Base-by-base conservation (phyloP, 2,113 vertebrate species). In the Dascyllus trimaculatus region DNA sequence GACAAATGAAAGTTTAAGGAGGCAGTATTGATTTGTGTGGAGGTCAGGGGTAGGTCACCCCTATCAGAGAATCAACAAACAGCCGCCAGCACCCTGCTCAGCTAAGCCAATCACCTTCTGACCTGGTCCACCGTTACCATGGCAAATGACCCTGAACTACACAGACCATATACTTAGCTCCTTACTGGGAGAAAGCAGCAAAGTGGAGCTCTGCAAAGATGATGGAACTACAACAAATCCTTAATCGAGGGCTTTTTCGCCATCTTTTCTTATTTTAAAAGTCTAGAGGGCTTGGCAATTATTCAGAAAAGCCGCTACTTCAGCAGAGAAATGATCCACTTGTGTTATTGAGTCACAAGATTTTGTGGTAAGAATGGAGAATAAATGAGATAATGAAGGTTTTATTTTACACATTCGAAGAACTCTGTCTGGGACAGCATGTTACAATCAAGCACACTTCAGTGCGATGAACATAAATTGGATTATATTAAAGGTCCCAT, bases 1-100 rank as follows among this genome's bases (percentile, higher is more conserved):
- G 88, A 91, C 92, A 92, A 93, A 92, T 92, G 84, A 90, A 93
- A 91, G 91, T 91, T 93, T 92, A 92, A 91, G 91, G 81, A 92
- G 91, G 79, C 71, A 79, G 81, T 90, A 93, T 93, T 91, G 92
- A 93, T 93, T 89, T 86, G 85, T 80, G 81, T 83, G 68, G 90
- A 87, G 91, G 91, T 92, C 89, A 85, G 85, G 66, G 59, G 80
- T 75, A 90, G 92, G 89, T 91, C 89, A 87, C 45, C 85, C 72
- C 68, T 87, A 91, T 92, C 85, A 87, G 82, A 92, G 88, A 90
- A 91, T 92, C 91, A 93, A 92, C 91, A 93, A 92, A 91, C 89
- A 92, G 91, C 92, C 89, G 82, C 79, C 89, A 92, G 92, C 90
- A 45, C 77, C 87, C 82, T 86, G 82, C 84, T 83, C 84, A 75